These are phyloP conservation scores for Amblyraja radiata DNA, from an alignment of 2,797 vertebrate genomes.

Conservation along the genomic window DNA sequence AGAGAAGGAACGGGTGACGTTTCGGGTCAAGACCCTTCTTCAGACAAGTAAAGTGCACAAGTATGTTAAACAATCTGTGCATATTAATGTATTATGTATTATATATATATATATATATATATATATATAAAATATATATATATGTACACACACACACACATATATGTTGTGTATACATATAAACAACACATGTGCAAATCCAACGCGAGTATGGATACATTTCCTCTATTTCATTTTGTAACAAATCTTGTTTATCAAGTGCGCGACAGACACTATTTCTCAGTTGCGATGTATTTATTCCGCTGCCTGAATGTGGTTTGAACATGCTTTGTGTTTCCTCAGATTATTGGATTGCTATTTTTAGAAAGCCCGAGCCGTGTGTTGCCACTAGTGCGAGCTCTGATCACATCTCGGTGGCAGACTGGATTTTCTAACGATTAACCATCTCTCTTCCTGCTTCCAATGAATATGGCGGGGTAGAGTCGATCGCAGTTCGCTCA, in stretches of 20 bases:
- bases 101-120: neutral
- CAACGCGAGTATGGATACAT: neutral
- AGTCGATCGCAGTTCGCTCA: constrained; percentile 8
- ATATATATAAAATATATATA: no score
- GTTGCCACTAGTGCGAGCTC: constrained; percentile 50
- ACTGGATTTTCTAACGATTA: constrained; percentile 24
- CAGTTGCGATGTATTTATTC: neutral
- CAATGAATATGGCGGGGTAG: constrained; percentile 25
- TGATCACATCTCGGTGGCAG: constrained; percentile 48
- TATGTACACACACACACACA: no score
- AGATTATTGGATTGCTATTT: constrained; percentile 59
- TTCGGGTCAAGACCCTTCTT: no score
- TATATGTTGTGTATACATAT: no score
- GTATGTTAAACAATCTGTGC: neutral
- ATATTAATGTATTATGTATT: neutral
- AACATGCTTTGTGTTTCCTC: constrained; percentile 30
- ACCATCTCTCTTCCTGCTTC: constrained; percentile 26
- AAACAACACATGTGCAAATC: neutral
- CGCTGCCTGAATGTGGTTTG: constrained; percentile 17
- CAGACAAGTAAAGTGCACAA: neutral
- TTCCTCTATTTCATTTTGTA: neutral
- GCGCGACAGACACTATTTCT: neutral
- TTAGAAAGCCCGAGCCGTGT: constrained; percentile 63
- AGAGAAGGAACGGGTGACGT: no score
- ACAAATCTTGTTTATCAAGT: neutral